Percentiles rank a stretch among this genome's conserved stretches.
Conservation (phyloP, 2,113 vertebrate species). For the Zosterops borbonicus region DNA sequence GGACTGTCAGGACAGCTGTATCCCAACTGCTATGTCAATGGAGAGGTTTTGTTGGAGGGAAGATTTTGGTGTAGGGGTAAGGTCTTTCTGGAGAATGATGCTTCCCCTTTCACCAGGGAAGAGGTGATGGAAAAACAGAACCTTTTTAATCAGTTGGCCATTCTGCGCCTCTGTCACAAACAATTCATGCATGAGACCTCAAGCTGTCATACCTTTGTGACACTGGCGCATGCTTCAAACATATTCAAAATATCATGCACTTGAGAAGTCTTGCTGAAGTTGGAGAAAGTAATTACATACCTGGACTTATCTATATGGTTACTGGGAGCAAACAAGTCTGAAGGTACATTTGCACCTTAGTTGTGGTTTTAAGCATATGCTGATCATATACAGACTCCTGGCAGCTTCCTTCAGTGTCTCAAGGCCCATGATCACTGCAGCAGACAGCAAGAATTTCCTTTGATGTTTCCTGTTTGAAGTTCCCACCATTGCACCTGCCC, state of each 20-base stretch:
- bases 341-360: background rate
- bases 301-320: rapidly evolving
- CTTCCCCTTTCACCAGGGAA: background rate
- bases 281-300: background rate
- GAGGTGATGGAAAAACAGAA: background rate
- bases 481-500: rapidly evolving
- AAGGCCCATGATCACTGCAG: background rate
- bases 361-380: background rate
- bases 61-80: background rate
- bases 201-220: background rate
- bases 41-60: background rate
- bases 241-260: background rate
- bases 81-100: background rate
- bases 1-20: background rate
- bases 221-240: background rate
- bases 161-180: background rate
- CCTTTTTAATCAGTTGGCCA: background rate
- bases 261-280: background rate
- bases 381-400: background rate
- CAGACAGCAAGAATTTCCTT: background rate
- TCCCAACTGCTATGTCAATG: background rate
- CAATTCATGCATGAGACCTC: background rate
- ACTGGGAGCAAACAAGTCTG: background rate
- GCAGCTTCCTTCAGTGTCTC: background rate
- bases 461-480: background rate